These are phyloP conservation scores for Pogonocherus hispidulus DNA, from an alignment of 2,888 invertebrate genomes.

Conservation along the genomic window DNA sequence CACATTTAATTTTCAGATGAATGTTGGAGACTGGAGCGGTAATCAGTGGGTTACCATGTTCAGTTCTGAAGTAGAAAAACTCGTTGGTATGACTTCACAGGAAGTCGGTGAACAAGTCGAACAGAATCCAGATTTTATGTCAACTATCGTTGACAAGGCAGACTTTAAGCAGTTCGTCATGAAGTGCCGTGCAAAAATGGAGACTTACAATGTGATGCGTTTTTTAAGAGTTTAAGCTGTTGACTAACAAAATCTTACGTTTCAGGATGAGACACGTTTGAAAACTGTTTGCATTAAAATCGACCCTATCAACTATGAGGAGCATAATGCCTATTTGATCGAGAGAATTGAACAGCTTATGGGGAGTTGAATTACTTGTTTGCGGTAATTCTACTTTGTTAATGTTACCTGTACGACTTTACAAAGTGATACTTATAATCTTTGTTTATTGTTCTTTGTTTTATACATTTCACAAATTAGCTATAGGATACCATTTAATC, in stretches of 20 bases:
- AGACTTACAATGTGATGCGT: slow-evolving; percentile 86
- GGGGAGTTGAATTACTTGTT: slow-evolving; percentile 17
- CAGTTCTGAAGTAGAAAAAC: slow-evolving; percentile 83
- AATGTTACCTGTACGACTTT: too few species aligned
- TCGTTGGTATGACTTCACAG: slow-evolving; percentile 80
- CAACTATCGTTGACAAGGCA: slow-evolving; percentile 79
- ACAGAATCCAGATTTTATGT: slow-evolving; percentile 76
- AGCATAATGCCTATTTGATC: slow-evolving; percentile 72
- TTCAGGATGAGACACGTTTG: slow-evolving; percentile 85
- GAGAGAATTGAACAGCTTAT: slow-evolving; percentile 50
- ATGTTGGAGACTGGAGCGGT: slow-evolving; percentile 88
- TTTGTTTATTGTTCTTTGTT: too few species aligned
- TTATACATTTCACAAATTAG: too few species aligned
- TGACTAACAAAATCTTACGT: slow-evolving; percentile 43
- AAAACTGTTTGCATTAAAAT: slow-evolving; percentile 82
- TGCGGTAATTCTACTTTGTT: too few species aligned
- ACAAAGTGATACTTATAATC: too few species aligned
- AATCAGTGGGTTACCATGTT: slow-evolving; percentile 94
- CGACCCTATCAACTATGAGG: slow-evolving; percentile 81
- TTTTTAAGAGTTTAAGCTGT: neutral
- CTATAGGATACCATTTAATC: too few species aligned
- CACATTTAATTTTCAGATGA: slow-evolving; percentile 73
- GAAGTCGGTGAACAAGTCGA: slow-evolving; percentile 85
- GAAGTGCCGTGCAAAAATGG: slow-evolving; percentile 89
- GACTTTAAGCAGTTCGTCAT: slow-evolving; percentile 87